phyloP scores from a whole-genome alignment of 2,113 vertebrate species.

The Coreoperca whiteheadi region DNA sequence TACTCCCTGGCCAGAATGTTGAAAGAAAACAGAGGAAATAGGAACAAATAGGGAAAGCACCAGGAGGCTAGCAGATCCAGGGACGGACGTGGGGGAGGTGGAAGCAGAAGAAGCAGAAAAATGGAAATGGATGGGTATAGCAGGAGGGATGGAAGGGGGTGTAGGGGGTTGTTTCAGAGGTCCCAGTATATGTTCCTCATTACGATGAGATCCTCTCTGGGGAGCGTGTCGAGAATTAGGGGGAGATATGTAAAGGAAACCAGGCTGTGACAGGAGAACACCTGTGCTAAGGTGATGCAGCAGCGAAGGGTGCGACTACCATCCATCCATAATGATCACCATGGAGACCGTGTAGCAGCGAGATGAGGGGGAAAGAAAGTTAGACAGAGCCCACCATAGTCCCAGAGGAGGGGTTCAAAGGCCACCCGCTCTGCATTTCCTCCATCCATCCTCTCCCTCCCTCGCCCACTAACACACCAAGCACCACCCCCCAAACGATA shows the following conservation, averaged over 20 bases:
- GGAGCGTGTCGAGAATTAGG: conserved; percentile 30
- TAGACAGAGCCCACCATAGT: background rate
- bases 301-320: conserved; percentile 12
- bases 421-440: conserved; percentile 29
- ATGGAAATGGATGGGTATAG: conserved; percentile 49
- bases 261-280: conserved; percentile 40
- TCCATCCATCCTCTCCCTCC: conserved; percentile 1
- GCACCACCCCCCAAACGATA: background rate
- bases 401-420: conserved; percentile 46
- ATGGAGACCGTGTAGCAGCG: conserved; percentile 49
- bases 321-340: conserved; percentile 59
- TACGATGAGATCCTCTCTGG: conserved; percentile 36
- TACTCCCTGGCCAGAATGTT: conserved; percentile 72
- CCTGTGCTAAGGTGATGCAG: conserved; percentile 42
- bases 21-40: conserved; percentile 42
- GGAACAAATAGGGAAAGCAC: conserved; percentile 34
- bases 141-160: conserved; percentile 8
- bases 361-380: conserved; percentile 31
- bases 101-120: conserved; percentile 29
- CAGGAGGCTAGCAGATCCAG: conserved; percentile 31
- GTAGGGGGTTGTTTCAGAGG: conserved; percentile 35
- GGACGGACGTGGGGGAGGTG: conserved; percentile 45
- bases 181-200: conserved; percentile 52
- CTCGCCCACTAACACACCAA: background rate
- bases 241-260: conserved; percentile 33